Evolutionary conservation across 1,140 invertebrate species (phyloP).

Genomic region (Tachypleus tridentatus): DNA sequence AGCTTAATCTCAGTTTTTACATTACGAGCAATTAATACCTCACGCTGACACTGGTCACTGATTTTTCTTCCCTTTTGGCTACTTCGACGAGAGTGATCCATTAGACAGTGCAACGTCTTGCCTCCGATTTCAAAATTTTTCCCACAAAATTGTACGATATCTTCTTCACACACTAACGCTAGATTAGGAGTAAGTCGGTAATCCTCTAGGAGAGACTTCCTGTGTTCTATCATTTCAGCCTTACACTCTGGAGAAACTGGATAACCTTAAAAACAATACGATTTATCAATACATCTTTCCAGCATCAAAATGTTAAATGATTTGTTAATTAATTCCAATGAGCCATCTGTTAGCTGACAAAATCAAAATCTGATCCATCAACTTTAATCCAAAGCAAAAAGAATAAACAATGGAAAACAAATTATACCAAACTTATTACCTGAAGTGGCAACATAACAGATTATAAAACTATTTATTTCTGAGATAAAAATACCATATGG

Average conservation of each 20-base stretch:
- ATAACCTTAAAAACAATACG: conserved; percentile 31
- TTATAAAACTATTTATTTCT: too few species aligned
- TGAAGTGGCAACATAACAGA: too few species aligned
- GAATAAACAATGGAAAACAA: too few species aligned
- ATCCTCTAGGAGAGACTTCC: conserved; percentile 82
- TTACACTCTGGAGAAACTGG: conserved; percentile 53
- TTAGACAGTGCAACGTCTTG: conserved; percentile 88
- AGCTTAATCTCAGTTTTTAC: too few species aligned
- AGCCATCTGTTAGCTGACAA: not conserved
- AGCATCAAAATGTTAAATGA: too few species aligned
- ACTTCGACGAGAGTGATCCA: conserved; percentile 58
- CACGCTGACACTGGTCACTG: conserved; percentile 51
- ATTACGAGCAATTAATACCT: conserved; percentile 31
- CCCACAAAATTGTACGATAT: conserved; percentile 48
- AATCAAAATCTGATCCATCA: too few species aligned
- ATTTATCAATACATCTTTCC: too few species aligned
- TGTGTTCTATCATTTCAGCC: conserved; percentile 76
- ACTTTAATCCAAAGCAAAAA: too few species aligned
- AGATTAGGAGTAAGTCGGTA: conserved; percentile 84
- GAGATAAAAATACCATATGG: too few species aligned
- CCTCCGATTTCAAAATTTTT: conserved; percentile 51
- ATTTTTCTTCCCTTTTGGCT: conserved; percentile 39
- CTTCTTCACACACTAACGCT: conserved; percentile 71
- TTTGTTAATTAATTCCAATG: too few species aligned
- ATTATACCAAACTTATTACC: too few species aligned